These are phyloP conservation scores for Pangasius krempfi DNA, from an alignment of 2,797 vertebrate genomes.

Conservation along the genomic window DNA sequence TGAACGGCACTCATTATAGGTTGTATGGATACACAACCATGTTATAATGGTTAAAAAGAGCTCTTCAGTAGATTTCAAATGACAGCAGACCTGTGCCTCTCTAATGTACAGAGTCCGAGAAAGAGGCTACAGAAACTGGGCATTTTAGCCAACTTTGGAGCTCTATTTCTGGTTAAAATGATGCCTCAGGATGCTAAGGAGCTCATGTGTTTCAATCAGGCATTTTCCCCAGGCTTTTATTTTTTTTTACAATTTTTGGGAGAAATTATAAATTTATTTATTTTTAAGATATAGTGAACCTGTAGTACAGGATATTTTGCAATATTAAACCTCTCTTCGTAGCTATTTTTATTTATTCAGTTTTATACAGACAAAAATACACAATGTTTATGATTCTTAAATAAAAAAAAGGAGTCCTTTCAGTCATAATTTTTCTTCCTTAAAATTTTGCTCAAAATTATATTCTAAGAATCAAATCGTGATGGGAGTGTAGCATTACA, in stretches of 20 bases:
- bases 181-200: neutral
- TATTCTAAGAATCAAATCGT: neutral
- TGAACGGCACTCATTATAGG: neutral
- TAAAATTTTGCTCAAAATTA: neutral
- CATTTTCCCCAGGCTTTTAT: neutral
- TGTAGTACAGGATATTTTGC: neutral
- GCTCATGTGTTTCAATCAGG: neutral
- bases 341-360: neutral
- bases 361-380: neutral
- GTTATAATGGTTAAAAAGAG: neutral
- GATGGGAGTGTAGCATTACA: neutral
- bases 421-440: neutral
- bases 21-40: no score
- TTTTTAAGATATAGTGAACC: neutral
- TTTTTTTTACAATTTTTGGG: neutral
- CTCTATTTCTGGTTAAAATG: neutral
- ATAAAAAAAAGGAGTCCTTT: neutral
- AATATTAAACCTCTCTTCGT: neutral
- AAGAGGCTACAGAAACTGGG: neutral
- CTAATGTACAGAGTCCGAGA: neutral
- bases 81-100: neutral
- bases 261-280: neutral
- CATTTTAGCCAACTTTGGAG: neutral
- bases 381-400: neutral
- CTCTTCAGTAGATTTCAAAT: neutral